Evolutionary conservation across 2,888 invertebrate species (phyloP), one percentile per base, ranked within the genome.

Genomic region (Phasia obesa): DNA sequence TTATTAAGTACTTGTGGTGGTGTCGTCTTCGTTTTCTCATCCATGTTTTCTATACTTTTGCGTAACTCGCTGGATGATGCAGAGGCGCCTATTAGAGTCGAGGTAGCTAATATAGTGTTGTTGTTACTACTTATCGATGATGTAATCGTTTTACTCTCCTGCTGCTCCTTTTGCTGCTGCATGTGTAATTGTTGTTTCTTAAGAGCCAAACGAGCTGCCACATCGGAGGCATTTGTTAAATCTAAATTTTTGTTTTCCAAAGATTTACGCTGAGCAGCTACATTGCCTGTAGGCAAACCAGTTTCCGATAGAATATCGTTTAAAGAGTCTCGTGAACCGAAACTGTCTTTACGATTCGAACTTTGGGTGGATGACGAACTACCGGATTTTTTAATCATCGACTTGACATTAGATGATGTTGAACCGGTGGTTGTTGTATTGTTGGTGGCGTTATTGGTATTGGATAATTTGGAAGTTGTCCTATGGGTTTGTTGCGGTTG

Each of bases 191-290:
- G 81, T 69, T 78, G 82, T 81, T 88, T 88, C 60, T 86, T 88
- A 44, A 87, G 85, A 6, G 71, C 85, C 85, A 86, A 70, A 62
- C 87, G 85, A 11, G 74, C 42, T 21, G 71, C 84, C 53, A 76
- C 85, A 79, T 87, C 87, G 77, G 86, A 85, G 25, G 87, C 84
- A 78, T 89, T 89, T 78, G 88, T 87, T 77, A 90, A 84, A 84
- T 91, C 91, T 15, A 90, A 86, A 81, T 89, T 90, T 86, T 91
- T 91, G 82, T 89, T 91, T 85, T 92, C 92, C 85, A 93, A 87
- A 19, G 93, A 93, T 87, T 92, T 93, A 86, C 93, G 91, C 89
- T 93, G 93, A 49, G 92, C 91, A n/a, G 92, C 92, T 84, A 92
- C 91, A 88, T 91, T 92, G 70, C 91, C 91, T 44, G 88, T 89